Percentiles rank a stretch among this genome's conserved stretches.
phyloP scores from a whole-genome alignment of 2,888 invertebrate genomes.

The Hyposoter dolosus region DNA sequence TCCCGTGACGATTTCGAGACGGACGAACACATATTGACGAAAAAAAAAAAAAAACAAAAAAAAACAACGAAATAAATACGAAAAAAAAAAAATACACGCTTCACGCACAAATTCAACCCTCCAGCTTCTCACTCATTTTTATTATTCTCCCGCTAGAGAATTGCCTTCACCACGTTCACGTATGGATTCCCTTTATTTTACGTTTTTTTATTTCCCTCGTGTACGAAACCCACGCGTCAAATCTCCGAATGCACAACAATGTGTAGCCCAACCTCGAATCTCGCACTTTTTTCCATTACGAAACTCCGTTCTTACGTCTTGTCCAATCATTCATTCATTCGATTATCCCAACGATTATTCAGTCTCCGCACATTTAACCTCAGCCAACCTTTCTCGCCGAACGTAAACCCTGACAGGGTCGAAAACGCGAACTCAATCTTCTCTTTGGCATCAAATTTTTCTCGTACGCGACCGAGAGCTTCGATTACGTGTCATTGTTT shows the following conservation, averaged over 20 bases:
- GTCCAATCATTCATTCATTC: neutral
- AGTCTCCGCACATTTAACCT: neutral
- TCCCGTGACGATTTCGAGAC: constrained; percentile 59
- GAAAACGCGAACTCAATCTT: neutral
- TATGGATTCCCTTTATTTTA: constrained; percentile 48
- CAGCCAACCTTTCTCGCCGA: neutral
- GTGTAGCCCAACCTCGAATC: neutral
- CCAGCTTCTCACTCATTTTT: constrained; percentile 59
- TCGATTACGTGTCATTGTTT: neutral
- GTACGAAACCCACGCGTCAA: constrained; percentile 28
- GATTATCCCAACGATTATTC: neutral
- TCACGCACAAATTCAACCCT: constrained; percentile 35
- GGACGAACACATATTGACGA: constrained; percentile 43
- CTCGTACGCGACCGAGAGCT: neutral
- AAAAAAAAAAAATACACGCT: constrained; percentile 33
- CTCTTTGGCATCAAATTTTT: neutral
- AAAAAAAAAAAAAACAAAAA: constrained; percentile 24
- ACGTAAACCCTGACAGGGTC: neutral
- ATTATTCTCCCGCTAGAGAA: constrained; percentile 58
- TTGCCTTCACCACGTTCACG: constrained; percentile 17
- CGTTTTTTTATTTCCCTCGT: constrained; percentile 39
- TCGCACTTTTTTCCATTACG: neutral
- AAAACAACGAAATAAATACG: constrained; percentile 8
- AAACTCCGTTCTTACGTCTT: neutral
- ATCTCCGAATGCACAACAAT: constrained; percentile 3